Conservation (phyloP, 1,140 invertebrate genomes). For the Drosophila ironensis region DNA sequence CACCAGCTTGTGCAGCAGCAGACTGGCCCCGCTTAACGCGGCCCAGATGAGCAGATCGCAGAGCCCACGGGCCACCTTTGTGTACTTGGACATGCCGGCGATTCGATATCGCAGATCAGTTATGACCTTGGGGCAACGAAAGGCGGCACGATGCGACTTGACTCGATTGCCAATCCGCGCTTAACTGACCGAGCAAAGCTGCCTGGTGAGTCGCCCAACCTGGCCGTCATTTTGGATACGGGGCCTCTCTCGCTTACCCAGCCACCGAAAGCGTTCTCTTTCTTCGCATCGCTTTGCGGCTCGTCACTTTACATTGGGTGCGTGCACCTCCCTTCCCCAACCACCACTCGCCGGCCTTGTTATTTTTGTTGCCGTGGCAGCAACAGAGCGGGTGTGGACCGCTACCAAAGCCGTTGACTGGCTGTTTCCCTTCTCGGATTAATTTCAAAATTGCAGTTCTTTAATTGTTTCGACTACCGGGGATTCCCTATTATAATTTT, state of each 20-base stretch:
- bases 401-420: conserved; percentile 38
- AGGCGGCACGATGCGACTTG: conserved; percentile 33
- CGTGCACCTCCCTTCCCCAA: conserved; percentile 1
- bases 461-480: too few relatives aligned
- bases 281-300: conserved; percentile 46
- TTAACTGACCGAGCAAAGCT: conserved; percentile 53
- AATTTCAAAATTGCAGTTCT: conserved; percentile 40
- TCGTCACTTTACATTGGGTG: conserved; percentile 39
- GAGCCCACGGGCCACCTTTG: conserved; percentile 57
- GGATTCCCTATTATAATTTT: too few relatives aligned
- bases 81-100: conserved; percentile 62
- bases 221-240: conserved; percentile 55
- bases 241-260: conserved; percentile 24
- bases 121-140: neutral
- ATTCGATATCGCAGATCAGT: neutral
- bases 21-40: conserved; percentile 37
- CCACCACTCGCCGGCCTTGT: neutral
- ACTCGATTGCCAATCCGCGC: conserved; percentile 56
- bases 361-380: conserved; percentile 54
- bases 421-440: conserved; percentile 51
- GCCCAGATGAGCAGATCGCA: conserved; percentile 69
- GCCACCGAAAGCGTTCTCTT: conserved; percentile 21
- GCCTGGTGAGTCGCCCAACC: conserved; percentile 37
- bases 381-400: too few relatives aligned
- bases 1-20: conserved; percentile 68